These are phyloP conservation scores for Apodemia duryi DNA, from an alignment of 2,888 invertebrate genomes.

Conservation along the genomic window DNA sequence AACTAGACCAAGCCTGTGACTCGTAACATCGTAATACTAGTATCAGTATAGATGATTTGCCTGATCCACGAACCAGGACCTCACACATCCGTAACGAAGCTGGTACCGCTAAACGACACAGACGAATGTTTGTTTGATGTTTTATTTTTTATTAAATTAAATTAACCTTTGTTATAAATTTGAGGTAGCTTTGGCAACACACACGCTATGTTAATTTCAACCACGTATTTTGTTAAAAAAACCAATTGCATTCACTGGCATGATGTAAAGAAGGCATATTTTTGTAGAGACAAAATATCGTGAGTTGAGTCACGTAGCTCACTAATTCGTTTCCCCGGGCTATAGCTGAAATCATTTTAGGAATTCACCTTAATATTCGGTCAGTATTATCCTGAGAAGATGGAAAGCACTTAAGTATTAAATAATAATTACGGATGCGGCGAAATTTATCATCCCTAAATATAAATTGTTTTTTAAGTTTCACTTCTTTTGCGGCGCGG, in stretches of 20 bases:
- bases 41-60: no score
- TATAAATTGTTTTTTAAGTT: not conserved
- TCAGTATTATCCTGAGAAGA: constrained; percentile 48
- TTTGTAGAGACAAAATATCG: constrained; percentile 62
- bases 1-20: no score
- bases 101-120: no score
- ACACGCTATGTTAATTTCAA: not conserved
- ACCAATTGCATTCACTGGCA: constrained; percentile 12
- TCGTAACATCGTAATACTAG: no score
- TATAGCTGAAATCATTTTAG: constrained; percentile 56
- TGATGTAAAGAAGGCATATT: constrained; percentile 41
- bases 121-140: no score
- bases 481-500: no score
- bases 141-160: not conserved
- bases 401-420: constrained; percentile 43
- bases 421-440: constrained; percentile 13
- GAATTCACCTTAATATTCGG: constrained; percentile 62
- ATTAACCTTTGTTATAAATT: not conserved
- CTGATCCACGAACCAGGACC: no score
- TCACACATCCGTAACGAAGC: no score
- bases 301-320: constrained; percentile 64
- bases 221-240: constrained; percentile 17
- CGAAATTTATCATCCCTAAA: constrained; percentile 2
- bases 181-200: constrained; percentile 7
- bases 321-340: constrained; percentile 67